A percentile compares a stretch with the other conserved stretches of the same genome.
Conservation (phyloP, 2,888 invertebrate genomes). For the Anthrax anthrax region DNA sequence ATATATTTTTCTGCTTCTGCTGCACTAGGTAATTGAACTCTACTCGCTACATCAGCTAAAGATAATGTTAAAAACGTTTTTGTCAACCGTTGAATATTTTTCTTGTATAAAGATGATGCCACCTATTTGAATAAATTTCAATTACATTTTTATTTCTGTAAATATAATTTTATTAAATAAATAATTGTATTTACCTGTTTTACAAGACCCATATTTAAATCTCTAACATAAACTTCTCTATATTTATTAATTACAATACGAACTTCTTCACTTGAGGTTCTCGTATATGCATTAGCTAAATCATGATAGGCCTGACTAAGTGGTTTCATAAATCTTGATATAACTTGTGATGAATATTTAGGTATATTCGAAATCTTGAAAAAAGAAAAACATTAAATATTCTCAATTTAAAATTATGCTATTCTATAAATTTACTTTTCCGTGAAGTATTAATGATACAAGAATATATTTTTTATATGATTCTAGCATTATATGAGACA, state of each 20-base stretch:
- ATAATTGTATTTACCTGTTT: slow-evolving; percentile 47
- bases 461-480: slow-evolving; percentile 94
- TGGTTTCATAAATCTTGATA: slow-evolving; percentile 71
- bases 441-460: slow-evolving; percentile 79
- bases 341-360: slow-evolving; percentile 84
- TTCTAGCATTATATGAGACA: slow-evolving; percentile 95
- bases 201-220: slow-evolving; percentile 63
- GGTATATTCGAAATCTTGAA: slow-evolving; percentile 50
- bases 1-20: slow-evolving; percentile 87
- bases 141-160: no score
- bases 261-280: slow-evolving; percentile 57
- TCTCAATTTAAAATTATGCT: neutral
- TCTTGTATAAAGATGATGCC: slow-evolving; percentile 77
- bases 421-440: slow-evolving; percentile 48
- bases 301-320: slow-evolving; percentile 80
- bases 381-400: no score
- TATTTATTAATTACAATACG: slow-evolving; percentile 58
- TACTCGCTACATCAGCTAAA: slow-evolving; percentile 57
- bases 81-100: slow-evolving; percentile 90
- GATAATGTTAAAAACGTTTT: slow-evolving; percentile 58
- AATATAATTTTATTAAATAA: no score
- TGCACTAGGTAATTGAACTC: slow-evolving; percentile 73
- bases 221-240: slow-evolving; percentile 64
- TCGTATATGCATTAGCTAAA: slow-evolving; percentile 64
- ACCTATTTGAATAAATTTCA: slow-evolving; percentile 39